Percentiles rank a stretch among this genome's conserved stretches.
phyloP scores from a whole-genome alignment of 2,888 invertebrate genomes.

The Brenthis hecate region DNA sequence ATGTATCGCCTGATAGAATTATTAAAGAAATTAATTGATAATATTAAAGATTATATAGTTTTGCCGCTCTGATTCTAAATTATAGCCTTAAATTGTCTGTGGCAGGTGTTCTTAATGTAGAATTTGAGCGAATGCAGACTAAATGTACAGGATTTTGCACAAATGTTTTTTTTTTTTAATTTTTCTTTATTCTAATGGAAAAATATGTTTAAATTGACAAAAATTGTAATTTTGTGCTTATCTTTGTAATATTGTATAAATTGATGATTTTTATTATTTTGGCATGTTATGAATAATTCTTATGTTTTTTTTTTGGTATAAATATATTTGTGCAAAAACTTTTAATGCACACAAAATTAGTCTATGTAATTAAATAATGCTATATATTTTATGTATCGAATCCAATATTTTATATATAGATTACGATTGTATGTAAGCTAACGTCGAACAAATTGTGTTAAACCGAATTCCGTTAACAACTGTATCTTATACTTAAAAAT shows the following conservation, averaged over 20 bases:
- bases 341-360: conserved; percentile 18
- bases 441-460: conserved; percentile 29
- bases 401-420: conserved; percentile 25
- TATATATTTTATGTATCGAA: conserved; percentile 34
- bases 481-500: conserved; percentile 36
- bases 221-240: background rate
- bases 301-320: background rate
- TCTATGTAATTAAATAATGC: conserved; percentile 14
- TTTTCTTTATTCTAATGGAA: background rate
- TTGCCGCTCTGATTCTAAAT: conserved; percentile 5
- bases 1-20: background rate
- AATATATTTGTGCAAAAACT: conserved; percentile 11
- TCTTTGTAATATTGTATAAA: no score
- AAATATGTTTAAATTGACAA: background rate
- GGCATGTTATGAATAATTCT: background rate
- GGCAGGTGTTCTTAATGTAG: background rate
- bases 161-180: background rate
- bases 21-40: no score
- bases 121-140: conserved; percentile 8
- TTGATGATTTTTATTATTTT: no score
- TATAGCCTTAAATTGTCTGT: background rate
- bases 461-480: conserved; percentile 36
- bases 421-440: conserved; percentile 26
- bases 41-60: background rate
- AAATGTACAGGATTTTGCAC: conserved; percentile 12